Evolutionary conservation across 2,113 vertebrate genomes (phyloP), one percentile per base, ranked within the genome.

Genomic region (Bubo bubo): DNA sequence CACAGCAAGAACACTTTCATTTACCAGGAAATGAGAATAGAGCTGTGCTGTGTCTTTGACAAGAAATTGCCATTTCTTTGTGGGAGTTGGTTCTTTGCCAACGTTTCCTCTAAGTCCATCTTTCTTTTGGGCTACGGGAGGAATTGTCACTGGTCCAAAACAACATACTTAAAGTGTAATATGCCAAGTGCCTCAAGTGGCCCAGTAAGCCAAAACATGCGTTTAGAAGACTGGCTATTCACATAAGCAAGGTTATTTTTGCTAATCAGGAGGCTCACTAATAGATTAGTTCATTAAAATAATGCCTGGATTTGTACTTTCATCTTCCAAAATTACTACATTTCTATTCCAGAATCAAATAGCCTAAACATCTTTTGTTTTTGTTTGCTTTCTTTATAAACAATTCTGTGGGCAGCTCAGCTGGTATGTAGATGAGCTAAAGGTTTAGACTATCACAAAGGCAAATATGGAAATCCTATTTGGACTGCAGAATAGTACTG

Each of bases 71-170:
- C 34, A 63, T 81, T 86, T 91, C 86, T 81, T 86, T 91, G 76
- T 50, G 88, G 73, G 75, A 86, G 41, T 49, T 96, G 95, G 93
- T 90, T 63, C 12, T 76, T 86, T 91, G 94, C 93, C 97, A 97
- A 62, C 0, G 0, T 93, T 96, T 94, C 75, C 50, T 93, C 81
- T 77, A 95, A 97, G 84, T 84, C 81, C 53, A 76, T 97, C 77
- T 93, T 96, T 97, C 90, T 91, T 96, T 89, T 34, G 77, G 79
- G 74, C 90, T 95, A 75, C 13, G 12, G 91, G 87, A 95, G 76
- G 68, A 97, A 88, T 94, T 97, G 96, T 97, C 94, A 91, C 55
- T 70, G 23, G 35, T 96, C 96, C 97, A 97, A 96, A 94, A 88
- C 62, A 94, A 81, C 86, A 90, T 93, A 93, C 92, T 93, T 93